Base-by-base conservation (phyloP, 2,888 invertebrate genomes). In the Autographa gamma region DNA sequence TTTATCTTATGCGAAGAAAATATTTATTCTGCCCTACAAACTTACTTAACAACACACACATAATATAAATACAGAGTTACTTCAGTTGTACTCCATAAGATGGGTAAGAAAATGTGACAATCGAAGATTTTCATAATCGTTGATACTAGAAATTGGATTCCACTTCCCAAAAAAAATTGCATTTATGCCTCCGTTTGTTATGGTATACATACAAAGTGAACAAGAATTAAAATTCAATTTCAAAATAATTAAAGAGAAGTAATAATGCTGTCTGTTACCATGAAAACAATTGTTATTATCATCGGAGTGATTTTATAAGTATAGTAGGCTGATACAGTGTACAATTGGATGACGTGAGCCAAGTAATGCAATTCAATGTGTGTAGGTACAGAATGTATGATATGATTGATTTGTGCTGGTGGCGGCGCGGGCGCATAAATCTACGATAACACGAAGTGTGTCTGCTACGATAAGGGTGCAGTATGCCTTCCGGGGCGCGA, bases 401-500 rank as follows among this genome's bases (percentile, higher is more conserved):
- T 78, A 86, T 91, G 90, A 92, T 93, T 92, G 92, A 92, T 93
- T 92, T 89, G 88, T 87, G 87, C 87, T 71, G 80, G 86, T 87
- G 89, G 82, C 87, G 84, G 86, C 84, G 85, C 85, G 83, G 84
- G 87, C 89, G 86, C 92, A 95, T 94, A 94, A 94, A 93, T 93
- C 91, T 87, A 86, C 75, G 95, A 94, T 94, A 95, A 90, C 86
- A 85, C 87, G 88, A 92, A 93, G 89, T 92, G 89, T 93, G 94
- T 93, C 92, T 93, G 90, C 70, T 70, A 80, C 70, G 94, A 95
- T 95, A 94, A 93, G 91, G 89, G 89, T 92, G 92, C 93, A 92
- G 91, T 90, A 90, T 86, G 94, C 89, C 91, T 94, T 94, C 94
- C 94, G 93, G 94, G 88, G 92, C 94, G 88, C 83, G 94, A 94